These are phyloP conservation scores for Nomada flava DNA, from an alignment of 2,888 invertebrate species.

Conservation along the genomic window DNA sequence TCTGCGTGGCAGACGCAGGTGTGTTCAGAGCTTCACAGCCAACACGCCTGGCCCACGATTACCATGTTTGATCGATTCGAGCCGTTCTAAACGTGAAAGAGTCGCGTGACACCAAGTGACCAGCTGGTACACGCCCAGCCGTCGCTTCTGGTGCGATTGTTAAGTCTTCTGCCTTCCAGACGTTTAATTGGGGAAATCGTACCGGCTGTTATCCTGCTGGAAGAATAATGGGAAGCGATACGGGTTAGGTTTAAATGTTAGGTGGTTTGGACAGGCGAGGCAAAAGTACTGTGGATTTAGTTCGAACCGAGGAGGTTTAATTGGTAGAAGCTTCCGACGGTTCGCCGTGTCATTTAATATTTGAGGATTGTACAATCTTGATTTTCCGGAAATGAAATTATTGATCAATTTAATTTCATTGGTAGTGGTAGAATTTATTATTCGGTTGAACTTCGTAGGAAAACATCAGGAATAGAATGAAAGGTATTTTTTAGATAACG, in stretches of 20 bases:
- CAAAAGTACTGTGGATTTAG: neutral
- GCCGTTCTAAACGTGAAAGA: slow-evolving; percentile 30
- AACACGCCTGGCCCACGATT: slow-evolving; percentile 8
- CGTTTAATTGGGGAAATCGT: slow-evolving; percentile 10
- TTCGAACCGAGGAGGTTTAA: neutral
- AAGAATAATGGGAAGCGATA: slow-evolving; percentile 10
- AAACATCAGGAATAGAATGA: too few species aligned
- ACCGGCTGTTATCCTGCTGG: neutral
- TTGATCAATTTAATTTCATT: too few species aligned
- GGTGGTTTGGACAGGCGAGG: neutral
- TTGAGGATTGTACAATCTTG: too few species aligned
- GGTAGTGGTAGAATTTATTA: too few species aligned
- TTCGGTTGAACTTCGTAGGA: too few species aligned
- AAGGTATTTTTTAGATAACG: too few species aligned
- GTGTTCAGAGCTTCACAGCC: slow-evolving; percentile 16
- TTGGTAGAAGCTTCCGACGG: neutral
- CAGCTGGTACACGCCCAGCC: neutral
- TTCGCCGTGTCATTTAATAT: too few species aligned
- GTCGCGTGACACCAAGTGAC: slow-evolving; percentile 30
- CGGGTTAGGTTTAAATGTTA: neutral
- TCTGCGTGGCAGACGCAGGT: slow-evolving; percentile 44
- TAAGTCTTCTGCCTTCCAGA: slow-evolving; percentile 9
- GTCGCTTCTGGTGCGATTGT: slow-evolving; percentile 1
- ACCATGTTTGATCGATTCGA: slow-evolving; percentile 48
- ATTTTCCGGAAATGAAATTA: too few species aligned